Percentiles rank a stretch among this genome's conserved stretches.
Evolutionary conservation across 2,888 invertebrate species (phyloP).

Genomic region (Sympetrum striolatum): DNA sequence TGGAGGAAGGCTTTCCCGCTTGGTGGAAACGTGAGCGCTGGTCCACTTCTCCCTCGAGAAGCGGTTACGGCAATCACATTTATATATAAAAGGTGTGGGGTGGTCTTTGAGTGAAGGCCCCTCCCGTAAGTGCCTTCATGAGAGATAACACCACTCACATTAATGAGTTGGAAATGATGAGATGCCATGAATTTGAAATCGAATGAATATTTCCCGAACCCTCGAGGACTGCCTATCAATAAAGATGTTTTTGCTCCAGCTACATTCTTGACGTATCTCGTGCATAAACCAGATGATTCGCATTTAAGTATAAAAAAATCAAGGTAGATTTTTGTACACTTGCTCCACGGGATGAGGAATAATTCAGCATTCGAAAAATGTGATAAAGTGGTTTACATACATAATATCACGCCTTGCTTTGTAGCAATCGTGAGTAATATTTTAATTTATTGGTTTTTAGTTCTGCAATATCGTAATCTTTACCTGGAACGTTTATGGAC

Average conservation of each 20-base stretch:
- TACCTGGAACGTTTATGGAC: too few relatives aligned
- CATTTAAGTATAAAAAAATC: too few relatives aligned
- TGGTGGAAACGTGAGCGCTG: background rate
- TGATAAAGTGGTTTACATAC: too few relatives aligned
- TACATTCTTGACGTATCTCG: background rate
- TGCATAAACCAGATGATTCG: background rate
- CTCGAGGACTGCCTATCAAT: background rate
- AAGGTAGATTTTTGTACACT: too few relatives aligned
- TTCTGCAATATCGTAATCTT: too few relatives aligned
- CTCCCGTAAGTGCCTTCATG: background rate
- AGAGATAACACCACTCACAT: background rate
- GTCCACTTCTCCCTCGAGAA: background rate
- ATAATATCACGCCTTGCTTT: too few relatives aligned
- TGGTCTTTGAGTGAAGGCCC: background rate
- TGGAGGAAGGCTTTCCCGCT: background rate
- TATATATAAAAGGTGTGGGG: background rate
- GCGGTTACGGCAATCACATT: background rate
- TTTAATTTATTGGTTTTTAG: too few relatives aligned
- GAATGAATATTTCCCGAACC: background rate
- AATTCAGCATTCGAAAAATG: too few relatives aligned
- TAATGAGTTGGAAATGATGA: constrained; percentile 13
- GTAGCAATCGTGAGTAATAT: too few relatives aligned
- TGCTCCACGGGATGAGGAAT: too few relatives aligned
- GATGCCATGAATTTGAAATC: constrained; percentile 26
- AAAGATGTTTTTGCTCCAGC: background rate